Base-by-base conservation (phyloP, 2,113 vertebrate genomes). In the Otus sunia region DNA sequence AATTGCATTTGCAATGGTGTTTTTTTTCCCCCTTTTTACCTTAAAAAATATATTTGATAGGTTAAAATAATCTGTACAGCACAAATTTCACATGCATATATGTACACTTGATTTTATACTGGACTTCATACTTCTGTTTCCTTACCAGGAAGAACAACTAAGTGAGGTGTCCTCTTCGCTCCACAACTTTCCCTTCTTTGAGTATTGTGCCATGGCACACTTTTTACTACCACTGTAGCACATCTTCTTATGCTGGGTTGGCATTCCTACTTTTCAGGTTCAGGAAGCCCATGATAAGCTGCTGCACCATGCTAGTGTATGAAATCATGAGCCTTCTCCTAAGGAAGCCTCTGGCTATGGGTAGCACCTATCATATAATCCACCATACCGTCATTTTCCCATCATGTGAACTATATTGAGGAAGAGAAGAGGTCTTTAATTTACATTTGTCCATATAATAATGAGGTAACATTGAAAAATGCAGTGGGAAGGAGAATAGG, bases 381-480 rank as follows among this genome's bases (percentile, higher is more conserved):
- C 2, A 13, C 9, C 7, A 29, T 27, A 21, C 2, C 27, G 15
- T 34, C 52, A 32, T 26, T 9, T 59, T 82, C 11, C 16, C 10
- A 45, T 50, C 50, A 90, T 0, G 0, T 47, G n/a, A 7, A 39
- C 7, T 56, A 22, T 14, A 37, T 0, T 63, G 10, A 17, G 32
- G 23, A 80, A 80, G 26, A 58, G 30, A 13, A 77, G 4, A 21
- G 12, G 7, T 62, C 21, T 72, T 20, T 47, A 78, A 49, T 79
- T 75, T 75, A 36, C 11, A 62, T 20, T 56, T 88, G 34, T 45
- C 29, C 4, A 15, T 43, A 11, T 16, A 73, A 10, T 15, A 88
- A 64, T 37, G 14, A 67, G 10, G 6, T 37, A 78, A 67, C 19
- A 37, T 25, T 2, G 71, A 87, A 87, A 86, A 91, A 50, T 17